These are phyloP conservation scores for Cyrtonyx montezumae DNA, from an alignment of 2,113 vertebrate genomes.

Conservation along the genomic window DNA sequence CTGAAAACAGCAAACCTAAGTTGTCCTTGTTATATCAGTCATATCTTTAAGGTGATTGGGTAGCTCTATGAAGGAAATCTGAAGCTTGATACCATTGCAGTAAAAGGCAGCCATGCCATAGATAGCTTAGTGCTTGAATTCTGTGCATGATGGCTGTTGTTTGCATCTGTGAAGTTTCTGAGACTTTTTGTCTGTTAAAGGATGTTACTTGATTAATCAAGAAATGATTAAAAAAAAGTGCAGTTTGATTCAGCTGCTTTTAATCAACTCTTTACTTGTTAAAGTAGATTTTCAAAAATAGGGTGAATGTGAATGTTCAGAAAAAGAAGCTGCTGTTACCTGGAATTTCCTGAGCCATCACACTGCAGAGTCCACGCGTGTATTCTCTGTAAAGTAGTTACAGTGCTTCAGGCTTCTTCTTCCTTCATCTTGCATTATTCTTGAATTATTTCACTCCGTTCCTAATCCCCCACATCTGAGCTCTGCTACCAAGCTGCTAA, in stretches of 20 bases:
- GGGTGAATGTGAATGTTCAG: neutral
- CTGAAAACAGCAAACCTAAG: neutral
- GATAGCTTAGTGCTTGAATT: neutral
- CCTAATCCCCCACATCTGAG: neutral
- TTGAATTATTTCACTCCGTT: neutral
- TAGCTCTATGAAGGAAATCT: neutral
- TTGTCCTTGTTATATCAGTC: neutral
- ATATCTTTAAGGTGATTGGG: accelerated
- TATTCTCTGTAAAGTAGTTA: neutral
- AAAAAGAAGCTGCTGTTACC: neutral
- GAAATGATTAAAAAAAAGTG: neutral
- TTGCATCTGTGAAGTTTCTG: neutral
- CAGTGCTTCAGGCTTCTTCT: neutral
- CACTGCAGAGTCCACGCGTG: accelerated
- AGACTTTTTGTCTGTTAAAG: neutral
- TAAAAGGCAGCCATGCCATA: neutral
- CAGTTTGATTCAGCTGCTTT: neutral
- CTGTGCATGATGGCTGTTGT: neutral
- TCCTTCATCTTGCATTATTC: accelerated
- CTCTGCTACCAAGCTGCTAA: neutral
- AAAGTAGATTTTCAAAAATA: neutral
- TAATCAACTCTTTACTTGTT: neutral
- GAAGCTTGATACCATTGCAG: neutral
- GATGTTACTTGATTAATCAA: neutral
- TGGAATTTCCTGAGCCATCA: neutral